Percentiles rank a stretch among this genome's conserved stretches.
These are phyloP conservation scores for Nesogale talazaci DNA, from an alignment of 2,113 vertebrate genomes.

Conservation along the genomic window DNA sequence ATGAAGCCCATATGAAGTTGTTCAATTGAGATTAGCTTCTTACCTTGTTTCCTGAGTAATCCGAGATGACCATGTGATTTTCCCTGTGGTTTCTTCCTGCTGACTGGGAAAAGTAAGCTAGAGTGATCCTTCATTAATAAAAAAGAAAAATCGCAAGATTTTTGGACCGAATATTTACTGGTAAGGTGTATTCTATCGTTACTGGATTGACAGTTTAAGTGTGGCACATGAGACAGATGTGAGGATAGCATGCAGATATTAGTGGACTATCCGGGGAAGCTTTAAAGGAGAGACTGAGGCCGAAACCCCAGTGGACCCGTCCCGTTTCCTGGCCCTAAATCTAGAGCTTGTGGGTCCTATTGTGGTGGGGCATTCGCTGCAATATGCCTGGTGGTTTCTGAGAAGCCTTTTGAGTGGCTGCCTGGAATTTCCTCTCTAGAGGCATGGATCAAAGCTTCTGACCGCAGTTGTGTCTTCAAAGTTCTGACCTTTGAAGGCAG, in stretches of 20 bases:
- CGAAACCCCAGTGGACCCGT: not conserved
- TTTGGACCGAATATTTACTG: not conserved
- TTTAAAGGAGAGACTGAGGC: not conserved
- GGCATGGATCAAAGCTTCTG: not conserved
- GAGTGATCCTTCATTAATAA: not conserved
- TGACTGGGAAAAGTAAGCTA: not conserved
- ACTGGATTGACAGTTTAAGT: not conserved
- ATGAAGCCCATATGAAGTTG: no score
- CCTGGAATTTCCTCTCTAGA: not conserved
- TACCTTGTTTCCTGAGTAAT: no score
- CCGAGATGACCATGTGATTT: not conserved
- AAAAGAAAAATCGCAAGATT: not conserved
- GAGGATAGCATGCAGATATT: not conserved
- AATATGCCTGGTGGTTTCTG: not conserved
- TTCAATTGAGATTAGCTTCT: no score
- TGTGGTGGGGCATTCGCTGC: not conserved
- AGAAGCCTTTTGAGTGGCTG: not conserved
- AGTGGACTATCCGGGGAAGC: no score
- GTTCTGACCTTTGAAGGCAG: not conserved
- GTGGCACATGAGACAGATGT: not conserved
- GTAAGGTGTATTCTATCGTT: not conserved
- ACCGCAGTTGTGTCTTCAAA: not conserved
- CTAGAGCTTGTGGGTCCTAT: not conserved
- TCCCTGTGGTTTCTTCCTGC: not conserved
- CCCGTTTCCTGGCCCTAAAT: no score